These are phyloP conservation scores for Melanotaenia parkinsoni DNA, from an alignment of 2,797 vertebrate species.

Conservation along the genomic window DNA sequence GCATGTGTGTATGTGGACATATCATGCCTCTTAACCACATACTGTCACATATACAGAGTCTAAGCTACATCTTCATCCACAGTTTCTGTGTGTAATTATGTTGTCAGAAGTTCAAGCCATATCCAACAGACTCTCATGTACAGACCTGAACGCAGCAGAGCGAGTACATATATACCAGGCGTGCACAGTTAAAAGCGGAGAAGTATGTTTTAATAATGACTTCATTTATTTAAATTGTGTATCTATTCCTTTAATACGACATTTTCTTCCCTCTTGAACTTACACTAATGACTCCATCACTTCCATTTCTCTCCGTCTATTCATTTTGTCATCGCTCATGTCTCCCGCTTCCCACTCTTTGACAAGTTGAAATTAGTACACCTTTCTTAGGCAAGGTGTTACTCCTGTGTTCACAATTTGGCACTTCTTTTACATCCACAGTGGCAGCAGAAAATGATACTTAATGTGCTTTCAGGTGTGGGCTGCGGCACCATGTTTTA, in stretches of 20 bases:
- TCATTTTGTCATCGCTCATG: background rate
- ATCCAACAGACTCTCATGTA: conserved; percentile 53
- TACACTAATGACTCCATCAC: conserved; percentile 14
- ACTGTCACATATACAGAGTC: conserved; percentile 61
- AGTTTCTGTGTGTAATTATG: conserved; percentile 70
- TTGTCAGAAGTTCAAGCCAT: conserved; percentile 71
- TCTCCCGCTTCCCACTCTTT: conserved; percentile 28
- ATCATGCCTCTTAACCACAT: conserved; percentile 69
- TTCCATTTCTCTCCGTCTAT: background rate
- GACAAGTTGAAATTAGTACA: conserved; percentile 41
- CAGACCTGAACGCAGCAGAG: background rate
- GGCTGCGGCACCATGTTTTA: conserved; percentile 64
- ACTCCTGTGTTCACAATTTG: conserved; percentile 61
- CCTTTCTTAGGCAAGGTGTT: conserved; percentile 52
- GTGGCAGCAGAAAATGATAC: conserved; percentile 70
- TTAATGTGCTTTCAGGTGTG: conserved; percentile 76
- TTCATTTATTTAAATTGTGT: conserved; percentile 13
- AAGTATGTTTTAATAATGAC: no score
- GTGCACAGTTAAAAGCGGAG: background rate
- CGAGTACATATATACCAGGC: background rate
- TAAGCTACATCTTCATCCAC: conserved; percentile 71
- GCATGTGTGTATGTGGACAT: conserved; percentile 8
- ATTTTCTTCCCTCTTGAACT: conserved; percentile 23
- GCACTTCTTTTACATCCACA: conserved; percentile 62
- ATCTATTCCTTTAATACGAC: conserved; percentile 25